Evolutionary conservation across 2,797 vertebrate genomes (phyloP).

Genomic region (Moxostoma hubbsi): DNA sequence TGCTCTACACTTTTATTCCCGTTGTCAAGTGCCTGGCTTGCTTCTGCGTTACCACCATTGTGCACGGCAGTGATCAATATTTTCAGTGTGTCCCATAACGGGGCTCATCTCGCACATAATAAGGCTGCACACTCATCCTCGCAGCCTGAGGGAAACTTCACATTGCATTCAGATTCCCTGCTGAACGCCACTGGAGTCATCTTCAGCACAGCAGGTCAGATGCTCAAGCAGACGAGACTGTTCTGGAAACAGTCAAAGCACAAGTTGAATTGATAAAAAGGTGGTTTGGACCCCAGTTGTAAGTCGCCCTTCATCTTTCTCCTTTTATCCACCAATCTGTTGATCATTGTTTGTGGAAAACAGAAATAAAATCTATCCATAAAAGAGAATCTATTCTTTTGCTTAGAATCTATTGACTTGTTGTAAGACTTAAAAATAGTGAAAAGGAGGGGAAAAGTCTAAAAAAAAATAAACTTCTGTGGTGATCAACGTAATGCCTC

Average conservation of each 20-base stretch:
- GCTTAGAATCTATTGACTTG: too few relatives aligned
- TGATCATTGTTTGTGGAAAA: constrained; percentile 10
- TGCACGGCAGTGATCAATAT: constrained; percentile 48
- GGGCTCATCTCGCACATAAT: constrained; percentile 52
- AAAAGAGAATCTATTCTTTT: too few relatives aligned
- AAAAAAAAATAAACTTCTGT: too few relatives aligned
- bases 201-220: constrained; percentile 35
- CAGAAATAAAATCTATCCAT: neutral
- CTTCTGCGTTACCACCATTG: constrained; percentile 1
- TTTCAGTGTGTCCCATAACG: constrained; percentile 47
- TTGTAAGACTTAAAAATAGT: too few relatives aligned
- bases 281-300: neutral
- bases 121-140: constrained; percentile 23
- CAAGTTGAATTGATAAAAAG: constrained; percentile 30
- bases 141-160: constrained; percentile 10
- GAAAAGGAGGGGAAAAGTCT: too few relatives aligned
- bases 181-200: constrained; percentile 12
- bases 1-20: constrained; percentile 2
- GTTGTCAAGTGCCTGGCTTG: constrained; percentile 16
- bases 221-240: constrained; percentile 17
- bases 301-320: neutral
- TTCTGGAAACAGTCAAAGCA: constrained; percentile 34
- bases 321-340: neutral
- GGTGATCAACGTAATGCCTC: too few relatives aligned
- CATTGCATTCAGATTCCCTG: constrained; percentile 36